Evolutionary conservation across 2,888 invertebrate genomes (phyloP).

Genomic region (Syrphus vitripennis): DNA sequence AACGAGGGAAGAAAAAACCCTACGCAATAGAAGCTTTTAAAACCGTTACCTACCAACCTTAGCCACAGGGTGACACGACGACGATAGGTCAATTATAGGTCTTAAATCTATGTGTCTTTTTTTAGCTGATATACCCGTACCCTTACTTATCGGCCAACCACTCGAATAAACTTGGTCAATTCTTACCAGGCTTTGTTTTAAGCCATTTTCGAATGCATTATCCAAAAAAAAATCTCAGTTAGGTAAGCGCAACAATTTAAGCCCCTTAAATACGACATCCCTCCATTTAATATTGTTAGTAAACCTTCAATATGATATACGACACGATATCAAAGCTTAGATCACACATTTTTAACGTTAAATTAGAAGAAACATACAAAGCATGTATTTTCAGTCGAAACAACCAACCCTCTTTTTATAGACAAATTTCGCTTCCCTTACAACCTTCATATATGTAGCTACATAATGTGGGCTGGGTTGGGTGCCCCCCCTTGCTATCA

Average conservation of each 20-base stretch:
- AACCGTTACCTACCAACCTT: not conserved
- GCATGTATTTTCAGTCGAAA: not conserved
- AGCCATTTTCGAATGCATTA: conserved; percentile 3
- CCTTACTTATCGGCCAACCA: not conserved
- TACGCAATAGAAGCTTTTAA: not conserved
- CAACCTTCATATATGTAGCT: not conserved
- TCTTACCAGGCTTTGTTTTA: not conserved
- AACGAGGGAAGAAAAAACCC: not conserved
- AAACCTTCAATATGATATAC: not conserved
- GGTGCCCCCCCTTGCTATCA: too few relatives aligned
- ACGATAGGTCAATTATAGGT: too few relatives aligned
- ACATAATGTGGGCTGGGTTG: too few relatives aligned
- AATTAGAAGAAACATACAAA: conserved; percentile 11
- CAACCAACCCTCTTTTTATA: not conserved
- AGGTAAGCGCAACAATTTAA: conserved; percentile 14
- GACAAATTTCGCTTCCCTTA: not conserved
- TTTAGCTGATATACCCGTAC: too few relatives aligned
- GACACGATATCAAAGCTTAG: conserved; percentile 1
- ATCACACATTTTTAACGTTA: not conserved
- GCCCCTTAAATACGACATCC: not conserved
- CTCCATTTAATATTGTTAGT: not conserved
- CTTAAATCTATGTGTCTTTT: too few relatives aligned
- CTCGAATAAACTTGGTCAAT: not conserved
- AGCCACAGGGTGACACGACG: too few relatives aligned
- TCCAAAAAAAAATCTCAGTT: not conserved